phyloP scores from a whole-genome alignment of 1,140 invertebrate genomes.

The Gonatopus flavifemur region DNA sequence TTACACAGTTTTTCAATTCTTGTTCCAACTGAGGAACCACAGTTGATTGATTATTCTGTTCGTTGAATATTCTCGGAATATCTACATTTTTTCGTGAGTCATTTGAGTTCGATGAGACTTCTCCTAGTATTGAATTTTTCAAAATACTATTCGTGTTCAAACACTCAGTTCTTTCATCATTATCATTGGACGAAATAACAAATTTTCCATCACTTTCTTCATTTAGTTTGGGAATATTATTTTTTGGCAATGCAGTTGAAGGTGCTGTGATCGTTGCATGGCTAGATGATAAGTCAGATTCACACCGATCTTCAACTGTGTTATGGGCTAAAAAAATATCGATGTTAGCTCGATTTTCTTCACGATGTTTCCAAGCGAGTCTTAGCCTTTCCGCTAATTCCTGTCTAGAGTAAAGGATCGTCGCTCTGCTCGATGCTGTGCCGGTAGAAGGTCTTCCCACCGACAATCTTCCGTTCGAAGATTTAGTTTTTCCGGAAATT shows the following conservation, averaged over 20 bases:
- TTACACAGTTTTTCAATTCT: no score
- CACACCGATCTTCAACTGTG: conserved; percentile 42
- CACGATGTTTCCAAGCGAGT: conserved; percentile 58
- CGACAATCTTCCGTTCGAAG: conserved; percentile 23
- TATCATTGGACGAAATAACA: no score
- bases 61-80: no score
- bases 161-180: no score
- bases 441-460: conserved; percentile 6
- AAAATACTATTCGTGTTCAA: no score
- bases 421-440: conserved; percentile 50
- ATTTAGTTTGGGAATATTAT: not conserved
- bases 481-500: conserved; percentile 42
- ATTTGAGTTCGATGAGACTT: no score
- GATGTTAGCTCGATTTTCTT: conserved; percentile 58
- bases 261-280: conserved; percentile 10
- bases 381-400: conserved; percentile 58
- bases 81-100: no score
- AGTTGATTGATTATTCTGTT: no score
- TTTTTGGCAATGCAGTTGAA: conserved; percentile 1
- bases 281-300: conserved; percentile 40
- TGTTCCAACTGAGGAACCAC: no score
- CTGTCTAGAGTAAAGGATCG: conserved; percentile 59
- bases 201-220: no score
- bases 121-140: no score
- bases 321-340: conserved; percentile 60